Evolutionary conservation across 2,888 invertebrate species (phyloP).

Genomic region (Atrina japonica): DNA sequence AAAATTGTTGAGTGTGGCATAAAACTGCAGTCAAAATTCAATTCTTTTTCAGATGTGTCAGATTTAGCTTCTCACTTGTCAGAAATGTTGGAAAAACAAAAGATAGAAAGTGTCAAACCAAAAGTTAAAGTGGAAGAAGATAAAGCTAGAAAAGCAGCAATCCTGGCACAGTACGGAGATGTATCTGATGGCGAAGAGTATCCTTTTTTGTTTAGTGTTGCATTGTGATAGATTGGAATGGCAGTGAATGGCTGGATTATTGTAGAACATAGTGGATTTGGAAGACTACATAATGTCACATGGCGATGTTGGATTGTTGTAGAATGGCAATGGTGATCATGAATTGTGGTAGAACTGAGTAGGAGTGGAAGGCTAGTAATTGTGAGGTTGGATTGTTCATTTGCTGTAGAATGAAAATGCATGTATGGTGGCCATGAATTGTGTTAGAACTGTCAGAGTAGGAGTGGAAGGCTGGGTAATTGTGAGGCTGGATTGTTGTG

Average conservation of each 20-base stretch:
- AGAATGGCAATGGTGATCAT: not conserved
- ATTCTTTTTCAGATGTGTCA: constrained; percentile 64
- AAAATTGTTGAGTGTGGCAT: constrained; percentile 7
- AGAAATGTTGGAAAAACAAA: constrained; percentile 88
- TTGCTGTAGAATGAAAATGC: too few species aligned
- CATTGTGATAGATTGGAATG: not conserved
- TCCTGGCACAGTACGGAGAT: constrained; percentile 93
- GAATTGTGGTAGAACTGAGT: constrained; percentile 5
- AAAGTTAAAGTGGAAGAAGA: constrained; percentile 90
- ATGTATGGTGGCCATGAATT: too few species aligned
- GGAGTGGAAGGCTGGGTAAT: too few species aligned
- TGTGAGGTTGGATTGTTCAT: too few species aligned
- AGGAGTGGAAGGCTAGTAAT: not conserved
- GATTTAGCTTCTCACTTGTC: constrained; percentile 82
- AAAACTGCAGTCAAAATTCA: not conserved
- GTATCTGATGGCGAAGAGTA: constrained; percentile 77
- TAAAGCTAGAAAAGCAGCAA: constrained; percentile 90
- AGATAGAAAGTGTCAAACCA: constrained; percentile 86
- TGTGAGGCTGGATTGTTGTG: too few species aligned
- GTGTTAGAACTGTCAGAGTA: too few species aligned
- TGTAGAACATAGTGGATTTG: too few species aligned
- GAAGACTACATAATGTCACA: too few species aligned
- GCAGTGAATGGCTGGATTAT: not conserved
- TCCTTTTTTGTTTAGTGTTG: constrained; percentile 54
- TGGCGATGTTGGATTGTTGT: not conserved